phyloP scores from a whole-genome alignment of 2,888 invertebrate species.

The Diplazon laetatorius region DNA sequence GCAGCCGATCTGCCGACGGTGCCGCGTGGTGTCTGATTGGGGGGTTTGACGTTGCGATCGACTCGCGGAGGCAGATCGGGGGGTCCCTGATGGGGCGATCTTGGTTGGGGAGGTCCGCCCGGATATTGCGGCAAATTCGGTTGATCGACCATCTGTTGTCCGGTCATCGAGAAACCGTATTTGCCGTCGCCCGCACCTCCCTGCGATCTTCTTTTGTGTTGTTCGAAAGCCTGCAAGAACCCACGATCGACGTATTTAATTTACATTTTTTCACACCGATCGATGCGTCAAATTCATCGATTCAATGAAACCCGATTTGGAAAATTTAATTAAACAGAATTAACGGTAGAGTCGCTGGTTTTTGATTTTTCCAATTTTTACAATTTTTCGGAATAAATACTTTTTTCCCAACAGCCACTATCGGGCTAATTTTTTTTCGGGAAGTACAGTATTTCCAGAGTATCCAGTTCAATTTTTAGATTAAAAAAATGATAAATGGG shows the following conservation, averaged over 20 bases:
- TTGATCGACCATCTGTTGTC: slow-evolving; percentile 81
- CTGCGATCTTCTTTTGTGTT: slow-evolving; percentile 78
- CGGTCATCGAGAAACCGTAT: slow-evolving; percentile 85
- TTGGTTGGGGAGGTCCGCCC: slow-evolving; percentile 76
- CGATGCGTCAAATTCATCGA: background rate
- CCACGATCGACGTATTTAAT: slow-evolving; percentile 3
- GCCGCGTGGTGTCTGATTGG: slow-evolving; percentile 80
- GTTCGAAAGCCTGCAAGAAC: slow-evolving; percentile 72
- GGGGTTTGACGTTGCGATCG: slow-evolving; percentile 90
- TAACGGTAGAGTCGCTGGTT: too few species aligned
- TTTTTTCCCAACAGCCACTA: too few species aligned
- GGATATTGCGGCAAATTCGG: slow-evolving; percentile 78
- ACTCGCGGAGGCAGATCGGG: slow-evolving; percentile 94
- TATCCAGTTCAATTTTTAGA: too few species aligned
- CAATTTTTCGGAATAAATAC: too few species aligned
- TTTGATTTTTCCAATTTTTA: too few species aligned
- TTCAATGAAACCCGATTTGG: background rate
- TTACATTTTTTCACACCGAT: background rate
- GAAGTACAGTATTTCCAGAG: too few species aligned
- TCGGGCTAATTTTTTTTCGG: too few species aligned
- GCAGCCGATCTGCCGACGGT: slow-evolving; percentile 82
- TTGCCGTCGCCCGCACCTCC: slow-evolving; percentile 85
- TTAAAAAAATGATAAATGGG: too few species aligned
- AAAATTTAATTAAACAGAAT: too few species aligned
- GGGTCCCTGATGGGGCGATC: slow-evolving; percentile 83